Evolutionary conservation across 2,888 invertebrate genomes (phyloP).

Genomic region (Volucella bombylans): DNA sequence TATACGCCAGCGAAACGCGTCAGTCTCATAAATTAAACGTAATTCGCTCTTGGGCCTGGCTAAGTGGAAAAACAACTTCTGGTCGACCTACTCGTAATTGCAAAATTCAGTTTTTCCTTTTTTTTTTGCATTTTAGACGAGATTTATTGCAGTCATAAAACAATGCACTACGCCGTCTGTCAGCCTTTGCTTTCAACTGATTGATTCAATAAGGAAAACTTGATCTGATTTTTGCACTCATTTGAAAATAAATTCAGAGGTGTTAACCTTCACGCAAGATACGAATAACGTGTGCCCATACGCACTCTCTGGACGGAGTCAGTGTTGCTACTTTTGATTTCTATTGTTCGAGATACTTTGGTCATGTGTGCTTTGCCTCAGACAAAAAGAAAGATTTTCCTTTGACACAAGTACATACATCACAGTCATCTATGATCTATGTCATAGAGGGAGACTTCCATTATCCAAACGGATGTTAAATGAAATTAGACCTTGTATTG

Average conservation of each 20-base stretch:
- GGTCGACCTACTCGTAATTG: slow-evolving; percentile 18
- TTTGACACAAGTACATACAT: slow-evolving; percentile 39
- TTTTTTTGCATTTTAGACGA: slow-evolving; percentile 3
- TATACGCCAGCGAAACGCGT: background rate
- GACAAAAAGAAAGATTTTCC: slow-evolving; percentile 28
- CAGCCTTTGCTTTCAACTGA: slow-evolving; percentile 15
- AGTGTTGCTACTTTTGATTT: slow-evolving; percentile 26
- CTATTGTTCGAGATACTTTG: background rate
- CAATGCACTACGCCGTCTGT: slow-evolving; percentile 16
- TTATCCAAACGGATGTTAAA: slow-evolving; percentile 35
- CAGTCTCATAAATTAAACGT: background rate
- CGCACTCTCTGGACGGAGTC: background rate
- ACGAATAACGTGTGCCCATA: background rate
- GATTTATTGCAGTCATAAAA: slow-evolving; percentile 19
- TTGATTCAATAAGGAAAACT: slow-evolving; percentile 30
- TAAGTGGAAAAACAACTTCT: too few species aligned
- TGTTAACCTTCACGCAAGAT: slow-evolving; percentile 43
- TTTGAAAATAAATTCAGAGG: slow-evolving; percentile 16
- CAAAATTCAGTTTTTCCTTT: background rate
- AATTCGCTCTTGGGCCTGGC: background rate
- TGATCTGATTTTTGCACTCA: slow-evolving; percentile 17
- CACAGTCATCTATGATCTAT: background rate
- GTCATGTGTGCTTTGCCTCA: slow-evolving; percentile 15
- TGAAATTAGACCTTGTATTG: slow-evolving; percentile 58
- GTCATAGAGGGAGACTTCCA: slow-evolving; percentile 17